phyloP scores from a whole-genome alignment of 1,140 invertebrate species.

The Campoletis sonorensis region DNA sequence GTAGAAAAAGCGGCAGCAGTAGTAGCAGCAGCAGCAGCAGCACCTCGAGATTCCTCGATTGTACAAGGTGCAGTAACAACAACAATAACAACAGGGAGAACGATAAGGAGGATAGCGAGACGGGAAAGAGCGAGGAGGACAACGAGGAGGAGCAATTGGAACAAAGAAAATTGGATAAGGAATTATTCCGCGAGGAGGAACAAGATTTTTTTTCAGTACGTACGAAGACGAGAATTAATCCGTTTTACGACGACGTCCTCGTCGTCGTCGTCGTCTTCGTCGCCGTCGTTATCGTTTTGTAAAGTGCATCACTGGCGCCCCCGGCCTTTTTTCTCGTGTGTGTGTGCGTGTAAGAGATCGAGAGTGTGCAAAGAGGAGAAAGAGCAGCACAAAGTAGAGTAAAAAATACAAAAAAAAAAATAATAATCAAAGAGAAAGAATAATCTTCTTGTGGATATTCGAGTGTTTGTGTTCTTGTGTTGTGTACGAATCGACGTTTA shows the following conservation, averaged over 20 bases:
- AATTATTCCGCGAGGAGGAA: no score
- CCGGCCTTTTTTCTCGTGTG: neutral
- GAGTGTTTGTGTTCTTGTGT: no score
- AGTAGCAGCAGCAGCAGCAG: neutral
- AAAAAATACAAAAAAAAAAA: neutral
- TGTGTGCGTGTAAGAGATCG: constrained; percentile 7
- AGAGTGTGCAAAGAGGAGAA: neutral
- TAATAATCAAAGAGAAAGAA: no score
- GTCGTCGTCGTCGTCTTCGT: neutral
- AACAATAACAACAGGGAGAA: constrained; percentile 31
- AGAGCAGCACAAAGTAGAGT: neutral
- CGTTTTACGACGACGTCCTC: neutral
- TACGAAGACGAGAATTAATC: neutral
- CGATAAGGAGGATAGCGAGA: constrained; percentile 43
- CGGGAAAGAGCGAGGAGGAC: constrained; percentile 35
- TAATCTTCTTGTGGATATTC: no score
- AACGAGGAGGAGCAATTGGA: constrained; percentile 17
- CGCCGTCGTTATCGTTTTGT: neutral
- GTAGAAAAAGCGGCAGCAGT: neutral
- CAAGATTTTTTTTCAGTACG: neutral
- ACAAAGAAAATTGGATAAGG: no score
- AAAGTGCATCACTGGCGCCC: constrained; percentile 2
- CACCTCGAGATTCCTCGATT: neutral
- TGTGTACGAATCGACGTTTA: no score
- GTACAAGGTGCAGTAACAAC: no score